These are phyloP conservation scores for Drosophila tsacasi DNA, from an alignment of 1,140 invertebrate genomes.

Conservation along the genomic window DNA sequence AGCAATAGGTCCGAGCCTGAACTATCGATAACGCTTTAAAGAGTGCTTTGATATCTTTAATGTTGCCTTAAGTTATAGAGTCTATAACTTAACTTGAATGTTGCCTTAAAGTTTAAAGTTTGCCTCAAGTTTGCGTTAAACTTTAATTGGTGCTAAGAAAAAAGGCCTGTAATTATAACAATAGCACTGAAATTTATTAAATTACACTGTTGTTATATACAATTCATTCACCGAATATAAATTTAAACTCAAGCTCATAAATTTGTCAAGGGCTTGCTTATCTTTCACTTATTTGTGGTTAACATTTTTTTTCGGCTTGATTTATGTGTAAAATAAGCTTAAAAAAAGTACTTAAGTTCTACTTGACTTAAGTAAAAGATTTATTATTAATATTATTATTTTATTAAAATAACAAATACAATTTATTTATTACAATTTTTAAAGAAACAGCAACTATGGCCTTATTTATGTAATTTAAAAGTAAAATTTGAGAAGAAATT, in stretches of 20 bases:
- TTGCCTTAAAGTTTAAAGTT: neutral
- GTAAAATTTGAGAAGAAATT: no score
- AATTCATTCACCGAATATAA: neutral
- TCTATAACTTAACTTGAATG: conserved; percentile 4
- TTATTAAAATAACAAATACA: no score
- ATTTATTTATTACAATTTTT: neutral
- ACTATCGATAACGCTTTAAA: conserved; percentile 18
- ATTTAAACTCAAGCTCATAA: neutral
- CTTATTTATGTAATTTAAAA: neutral
- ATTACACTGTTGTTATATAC: neutral
- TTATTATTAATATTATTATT: no score
- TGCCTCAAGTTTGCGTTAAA: neutral
- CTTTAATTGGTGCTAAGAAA: neutral
- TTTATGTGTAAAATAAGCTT: neutral
- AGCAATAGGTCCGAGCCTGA: neutral
- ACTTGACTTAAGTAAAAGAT: neutral
- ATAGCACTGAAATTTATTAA: neutral
- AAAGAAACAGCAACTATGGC: no score
- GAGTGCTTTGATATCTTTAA: no score
- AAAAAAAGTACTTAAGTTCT: neutral
- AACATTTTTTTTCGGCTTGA: no score
- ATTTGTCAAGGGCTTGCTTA: neutral
- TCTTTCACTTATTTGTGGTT: neutral
- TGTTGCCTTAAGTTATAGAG: no score
- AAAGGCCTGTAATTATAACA: neutral